Percentiles rank a stretch among this genome's conserved stretches.
Evolutionary conservation across 1,140 invertebrate species (phyloP).

Genomic region (Neoseiulus cucumeris): DNA sequence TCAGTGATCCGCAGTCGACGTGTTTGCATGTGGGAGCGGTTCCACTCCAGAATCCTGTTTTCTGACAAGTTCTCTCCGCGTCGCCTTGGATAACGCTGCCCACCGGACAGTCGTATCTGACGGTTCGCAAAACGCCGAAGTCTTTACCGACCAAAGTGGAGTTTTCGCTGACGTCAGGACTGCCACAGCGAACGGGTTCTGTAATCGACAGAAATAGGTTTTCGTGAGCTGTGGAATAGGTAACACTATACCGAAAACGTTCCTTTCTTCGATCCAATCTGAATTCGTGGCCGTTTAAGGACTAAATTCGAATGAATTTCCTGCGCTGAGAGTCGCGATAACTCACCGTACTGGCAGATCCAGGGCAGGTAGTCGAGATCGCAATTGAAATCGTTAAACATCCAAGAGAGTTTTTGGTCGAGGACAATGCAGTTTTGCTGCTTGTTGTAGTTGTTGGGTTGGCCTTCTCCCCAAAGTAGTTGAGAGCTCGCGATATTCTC

Average conservation of each 20-base stretch:
- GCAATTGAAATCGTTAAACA: slow-evolving; percentile 85
- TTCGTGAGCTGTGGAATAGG: neutral
- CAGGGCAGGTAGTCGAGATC: slow-evolving; percentile 60
- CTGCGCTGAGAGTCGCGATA: too few species aligned
- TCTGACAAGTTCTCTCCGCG: slow-evolving; percentile 41
- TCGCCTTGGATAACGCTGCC: slow-evolving; percentile 61
- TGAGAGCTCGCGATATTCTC: slow-evolving; percentile 8
- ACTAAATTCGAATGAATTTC: too few species aligned
- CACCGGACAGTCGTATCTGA: slow-evolving; percentile 55
- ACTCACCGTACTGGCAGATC: slow-evolving; percentile 54
- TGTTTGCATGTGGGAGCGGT: slow-evolving; percentile 59
- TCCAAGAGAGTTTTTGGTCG: slow-evolving; percentile 65
- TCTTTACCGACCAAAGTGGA: slow-evolving; percentile 53
- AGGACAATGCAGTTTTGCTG: slow-evolving; percentile 81
- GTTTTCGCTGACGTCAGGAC: slow-evolving; percentile 59
- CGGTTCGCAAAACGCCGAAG: slow-evolving; percentile 42
- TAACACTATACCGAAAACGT: too few species aligned
- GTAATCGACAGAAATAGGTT: slow-evolving; percentile 19
- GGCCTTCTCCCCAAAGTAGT: slow-evolving; percentile 63
- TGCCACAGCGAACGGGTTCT: slow-evolving; percentile 62
- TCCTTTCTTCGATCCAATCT: too few species aligned
- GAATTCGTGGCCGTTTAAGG: too few species aligned
- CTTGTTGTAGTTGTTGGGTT: slow-evolving; percentile 84
- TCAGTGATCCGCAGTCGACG: slow-evolving; percentile 54
- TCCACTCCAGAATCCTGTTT: slow-evolving; percentile 58